Evolutionary conservation across 2,888 invertebrate genomes (phyloP), one percentile per base, ranked within the genome.

Genomic region (Tetrapedia diversipes): DNA sequence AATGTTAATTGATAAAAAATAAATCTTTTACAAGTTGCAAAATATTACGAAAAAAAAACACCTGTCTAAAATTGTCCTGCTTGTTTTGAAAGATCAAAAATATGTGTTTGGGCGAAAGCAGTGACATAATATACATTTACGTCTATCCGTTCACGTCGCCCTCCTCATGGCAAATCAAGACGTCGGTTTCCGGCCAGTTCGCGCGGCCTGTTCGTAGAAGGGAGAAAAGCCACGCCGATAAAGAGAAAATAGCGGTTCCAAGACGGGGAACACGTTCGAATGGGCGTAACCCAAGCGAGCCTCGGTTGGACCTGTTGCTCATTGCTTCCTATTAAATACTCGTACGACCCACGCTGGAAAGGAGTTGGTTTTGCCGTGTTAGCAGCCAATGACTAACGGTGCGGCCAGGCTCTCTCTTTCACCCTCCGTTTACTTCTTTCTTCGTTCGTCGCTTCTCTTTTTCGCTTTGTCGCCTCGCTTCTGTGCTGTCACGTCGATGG

Each of bases 291-390:
- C 81, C 80, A 79, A 81, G 79, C 81, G 78, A 73, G 84, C 81
- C 63, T 83, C 77, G 81, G 70, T 82, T 80, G 77, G 82, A 86
- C 88, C 87, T 88, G 88, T 87, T 88, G 83, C 85, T 86, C 85
- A 85, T 87, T 88, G 87, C 88, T 88, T 87, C 87, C 86, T 88
- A 87, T 86, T 84, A 86, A 88, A 88, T 84, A 84, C 84, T 76
- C 79, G 75, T 67, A 49, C 84, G 81, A 83, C 84, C 86, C 86
- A 84, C 84, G 80, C 82, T 80, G 63, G 78, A 84, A 85, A 85
- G 82, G 86, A 85, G 85, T 85, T 75, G 79, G 75, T 86, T 80
- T 77, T 71, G 77, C 81, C 60, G 79, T 71, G 71, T 79, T 79
- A 69, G 68, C 82, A 79, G 76, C 82, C 86, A 86, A 86, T 86